A percentile compares a stretch with the other conserved stretches of the same genome.
Conservation (phyloP, 2,797 vertebrate species). For the Buceros bicornis region DNA sequence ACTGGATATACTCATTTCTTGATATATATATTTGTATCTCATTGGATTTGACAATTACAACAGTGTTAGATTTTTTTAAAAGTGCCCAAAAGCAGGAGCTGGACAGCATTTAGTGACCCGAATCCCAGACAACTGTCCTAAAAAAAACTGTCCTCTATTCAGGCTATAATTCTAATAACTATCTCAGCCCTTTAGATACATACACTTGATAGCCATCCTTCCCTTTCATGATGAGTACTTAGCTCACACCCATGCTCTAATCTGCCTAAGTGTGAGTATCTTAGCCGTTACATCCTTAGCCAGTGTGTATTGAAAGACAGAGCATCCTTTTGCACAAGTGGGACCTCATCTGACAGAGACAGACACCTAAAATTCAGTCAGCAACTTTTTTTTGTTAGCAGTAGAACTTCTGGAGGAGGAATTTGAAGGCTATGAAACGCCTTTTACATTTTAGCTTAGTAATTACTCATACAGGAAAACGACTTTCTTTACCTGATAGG, state of each 20-base stretch:
- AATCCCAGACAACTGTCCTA: neutral
- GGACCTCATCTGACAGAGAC: neutral
- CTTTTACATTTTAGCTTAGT: neutral
- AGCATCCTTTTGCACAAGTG: neutral
- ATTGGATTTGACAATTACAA: neutral
- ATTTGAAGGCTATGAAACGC: neutral
- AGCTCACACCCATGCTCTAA: neutral
- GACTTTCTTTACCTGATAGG: neutral
- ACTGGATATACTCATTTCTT: neutral
- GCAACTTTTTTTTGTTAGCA: neutral
- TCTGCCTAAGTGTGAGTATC: neutral
- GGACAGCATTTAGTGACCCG: neutral
- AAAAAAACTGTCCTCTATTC: neutral
- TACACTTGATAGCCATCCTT: neutral
- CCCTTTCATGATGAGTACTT: neutral
- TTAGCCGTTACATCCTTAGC: neutral
- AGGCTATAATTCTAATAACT: neutral
- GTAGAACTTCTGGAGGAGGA: neutral
- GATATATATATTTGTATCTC: neutral
- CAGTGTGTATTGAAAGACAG: neutral
- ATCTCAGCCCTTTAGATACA: neutral
- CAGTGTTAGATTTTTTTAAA: neutral
- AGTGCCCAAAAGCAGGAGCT: neutral
- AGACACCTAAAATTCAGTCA: neutral
- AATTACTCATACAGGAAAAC: neutral